Evolutionary conservation across 1,140 invertebrate species (phyloP), one percentile per base, ranked within the genome.

Genomic region (Formica exsecta): DNA sequence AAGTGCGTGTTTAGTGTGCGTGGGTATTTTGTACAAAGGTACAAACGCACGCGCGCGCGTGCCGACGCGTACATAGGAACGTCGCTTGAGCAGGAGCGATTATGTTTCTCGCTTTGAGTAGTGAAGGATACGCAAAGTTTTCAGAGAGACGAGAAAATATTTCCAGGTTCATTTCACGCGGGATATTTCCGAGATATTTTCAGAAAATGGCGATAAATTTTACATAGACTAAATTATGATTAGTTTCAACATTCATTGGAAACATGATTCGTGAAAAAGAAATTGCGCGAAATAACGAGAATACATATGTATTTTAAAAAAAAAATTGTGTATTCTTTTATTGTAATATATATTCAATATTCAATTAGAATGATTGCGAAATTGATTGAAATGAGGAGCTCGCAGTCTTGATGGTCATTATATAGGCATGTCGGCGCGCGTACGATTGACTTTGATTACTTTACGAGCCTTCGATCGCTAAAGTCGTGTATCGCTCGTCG

Each of bases 401-500:
- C 65, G 79, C 79, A 83, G 79, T 83, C 79, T 83, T 83, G 68
- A 61, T 51, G 36, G 54, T 83, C 57, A 22, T 38, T 83, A 83
- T 83, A 83, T 83, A 83, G 79, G 79, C 79, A 83, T 74, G 57
- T 83, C 79, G 79, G 79, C 70, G 74, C 81, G 81, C 81, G 73
- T 85, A 85, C 59, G 81, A 16, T 77, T 77, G 81, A 85, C 81
- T 91, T 89, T 91, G 87, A 89, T 87, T 89, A 90, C 51, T 71
- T 85, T 41, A 79, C 66, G 86, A 90, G 86, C 86, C 77, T 80
- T 61, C 91, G 89, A 88, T 90, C 79, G 73, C 87, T 88, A 90
- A 85, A 88, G 75, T 87, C 91, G 87, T 87, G 61, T 89, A 89
- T 89, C 90, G 89, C 86, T 84, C 79, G 83, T 84, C 79, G 83